phyloP scores from a whole-genome alignment of 2,113 vertebrate species.

The Cromileptes altivelis region DNA sequence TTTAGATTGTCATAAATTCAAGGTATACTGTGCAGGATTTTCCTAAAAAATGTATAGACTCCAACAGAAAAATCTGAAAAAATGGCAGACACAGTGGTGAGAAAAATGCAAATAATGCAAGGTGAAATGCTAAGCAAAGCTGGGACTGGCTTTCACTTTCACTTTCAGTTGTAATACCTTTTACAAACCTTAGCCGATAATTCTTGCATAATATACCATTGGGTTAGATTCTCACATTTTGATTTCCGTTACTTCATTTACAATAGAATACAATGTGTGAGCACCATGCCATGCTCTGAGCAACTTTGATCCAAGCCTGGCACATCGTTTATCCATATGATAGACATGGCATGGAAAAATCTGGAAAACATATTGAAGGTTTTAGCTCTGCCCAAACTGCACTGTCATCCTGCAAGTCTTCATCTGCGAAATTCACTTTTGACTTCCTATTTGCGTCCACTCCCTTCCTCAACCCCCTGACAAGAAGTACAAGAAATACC shows the following conservation, averaged over 20 bases:
- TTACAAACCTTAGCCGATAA: no score
- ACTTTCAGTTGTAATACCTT: no score
- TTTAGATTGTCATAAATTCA: not conserved
- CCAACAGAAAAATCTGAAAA: no score
- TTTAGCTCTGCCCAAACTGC: no score
- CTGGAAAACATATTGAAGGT: not conserved
- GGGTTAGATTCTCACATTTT: no score
- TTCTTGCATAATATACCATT: no score
- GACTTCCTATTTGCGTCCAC: no score
- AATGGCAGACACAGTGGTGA: no score
- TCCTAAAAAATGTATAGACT: no score
- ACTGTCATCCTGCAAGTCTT: not conserved
- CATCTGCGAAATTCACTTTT: not conserved
- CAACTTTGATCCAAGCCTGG: not conserved
- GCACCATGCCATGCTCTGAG: not conserved
- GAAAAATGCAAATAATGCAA: no score
- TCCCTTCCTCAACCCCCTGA: not conserved
- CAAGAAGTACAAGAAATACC: not conserved
- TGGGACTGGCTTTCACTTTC: no score
- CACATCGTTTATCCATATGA: not conserved
- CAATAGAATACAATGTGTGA: not conserved
- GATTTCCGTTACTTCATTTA: not conserved
- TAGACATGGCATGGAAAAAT: not conserved
- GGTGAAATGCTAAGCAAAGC: no score
- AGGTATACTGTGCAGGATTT: not conserved